Evolutionary conservation across 2,797 vertebrate species (phyloP).

Genomic region (Scleropages formosus): DNA sequence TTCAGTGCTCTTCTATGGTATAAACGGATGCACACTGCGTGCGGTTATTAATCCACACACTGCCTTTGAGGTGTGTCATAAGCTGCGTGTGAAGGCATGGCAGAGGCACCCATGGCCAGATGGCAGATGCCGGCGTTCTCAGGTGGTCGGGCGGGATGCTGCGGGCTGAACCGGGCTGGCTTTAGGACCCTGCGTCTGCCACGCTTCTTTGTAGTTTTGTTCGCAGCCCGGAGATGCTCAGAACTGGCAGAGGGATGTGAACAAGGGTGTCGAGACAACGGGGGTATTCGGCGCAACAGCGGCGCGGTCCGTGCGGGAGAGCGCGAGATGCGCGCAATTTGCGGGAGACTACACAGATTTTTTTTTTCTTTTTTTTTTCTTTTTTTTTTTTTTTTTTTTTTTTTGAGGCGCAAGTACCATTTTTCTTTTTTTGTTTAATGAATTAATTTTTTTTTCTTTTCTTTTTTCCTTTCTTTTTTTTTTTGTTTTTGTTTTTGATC

Average conservation of each 20-base stretch:
- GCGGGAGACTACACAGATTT: constrained; percentile 47
- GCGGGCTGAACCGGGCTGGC: constrained; percentile 14
- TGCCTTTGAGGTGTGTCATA: too few relatives aligned
- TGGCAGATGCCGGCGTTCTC: not conserved
- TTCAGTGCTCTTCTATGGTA: too few relatives aligned
- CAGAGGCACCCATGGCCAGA: not conserved
- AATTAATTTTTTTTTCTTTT: too few relatives aligned
- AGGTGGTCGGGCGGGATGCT: not conserved
- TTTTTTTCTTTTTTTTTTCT: too few relatives aligned
- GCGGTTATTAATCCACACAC: too few relatives aligned
- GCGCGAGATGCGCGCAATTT: constrained; percentile 33
- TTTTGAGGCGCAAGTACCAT: too few relatives aligned
- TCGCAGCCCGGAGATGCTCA: constrained; percentile 66
- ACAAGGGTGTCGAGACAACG: constrained; percentile 24
- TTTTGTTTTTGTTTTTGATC: constrained; percentile 30
- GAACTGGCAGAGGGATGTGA: constrained; percentile 54
- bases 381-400: too few relatives aligned
- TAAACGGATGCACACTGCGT: too few relatives aligned
- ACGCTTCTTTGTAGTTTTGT: constrained; percentile 65
- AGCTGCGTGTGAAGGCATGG: too few relatives aligned
- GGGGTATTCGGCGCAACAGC: constrained; percentile 27
- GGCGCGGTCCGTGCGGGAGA: constrained; percentile 17
- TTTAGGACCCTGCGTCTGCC: constrained; percentile 51
- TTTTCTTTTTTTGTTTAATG: too few relatives aligned
- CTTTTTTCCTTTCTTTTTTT: too few relatives aligned